Evolutionary conservation across 1,140 invertebrate genomes (phyloP).

Genomic region (Euwallacea similis): DNA sequence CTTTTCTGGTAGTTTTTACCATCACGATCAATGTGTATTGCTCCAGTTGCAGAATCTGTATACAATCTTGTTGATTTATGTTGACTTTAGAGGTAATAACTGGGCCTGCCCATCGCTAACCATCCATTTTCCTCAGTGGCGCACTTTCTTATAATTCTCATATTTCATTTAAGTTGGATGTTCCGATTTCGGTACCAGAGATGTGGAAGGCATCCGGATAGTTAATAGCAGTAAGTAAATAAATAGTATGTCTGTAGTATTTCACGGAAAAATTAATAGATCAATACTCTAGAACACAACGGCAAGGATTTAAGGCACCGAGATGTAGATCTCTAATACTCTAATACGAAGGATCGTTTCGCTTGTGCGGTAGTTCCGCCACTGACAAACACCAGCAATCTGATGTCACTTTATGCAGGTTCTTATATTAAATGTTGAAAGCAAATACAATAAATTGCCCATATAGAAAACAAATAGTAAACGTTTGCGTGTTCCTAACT

Average conservation of each 20-base stretch:
- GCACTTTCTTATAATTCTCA: constrained; percentile 2
- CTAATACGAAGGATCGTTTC: background rate
- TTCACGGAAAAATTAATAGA: background rate
- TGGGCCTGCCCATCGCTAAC: constrained; percentile 15
- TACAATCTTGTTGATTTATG: constrained; percentile 47
- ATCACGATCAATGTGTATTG: constrained; percentile 47
- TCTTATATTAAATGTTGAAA: constrained; percentile 19
- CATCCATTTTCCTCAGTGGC: constrained; percentile 22
- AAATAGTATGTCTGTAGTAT: background rate
- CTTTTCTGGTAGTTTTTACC: constrained; percentile 47
- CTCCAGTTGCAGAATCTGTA: constrained; percentile 47
- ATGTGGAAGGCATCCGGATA: background rate
- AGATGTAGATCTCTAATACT: background rate
- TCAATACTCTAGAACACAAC: too few relatives aligned
- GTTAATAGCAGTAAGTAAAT: background rate
- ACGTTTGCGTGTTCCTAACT: background rate
- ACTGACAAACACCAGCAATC: background rate
- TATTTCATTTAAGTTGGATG: background rate
- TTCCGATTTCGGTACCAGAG: background rate
- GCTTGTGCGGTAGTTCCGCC: background rate
- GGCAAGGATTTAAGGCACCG: too few relatives aligned
- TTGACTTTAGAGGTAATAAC: constrained; percentile 39
- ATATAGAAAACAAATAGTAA: constrained; percentile 26
- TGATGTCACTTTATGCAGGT: constrained; percentile 20
- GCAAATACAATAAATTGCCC: constrained; percentile 21